Percentiles rank a stretch among this genome's conserved stretches.
Conservation (phyloP, 2,797 vertebrate genomes). For the Hipposideros larvatus region DNA sequence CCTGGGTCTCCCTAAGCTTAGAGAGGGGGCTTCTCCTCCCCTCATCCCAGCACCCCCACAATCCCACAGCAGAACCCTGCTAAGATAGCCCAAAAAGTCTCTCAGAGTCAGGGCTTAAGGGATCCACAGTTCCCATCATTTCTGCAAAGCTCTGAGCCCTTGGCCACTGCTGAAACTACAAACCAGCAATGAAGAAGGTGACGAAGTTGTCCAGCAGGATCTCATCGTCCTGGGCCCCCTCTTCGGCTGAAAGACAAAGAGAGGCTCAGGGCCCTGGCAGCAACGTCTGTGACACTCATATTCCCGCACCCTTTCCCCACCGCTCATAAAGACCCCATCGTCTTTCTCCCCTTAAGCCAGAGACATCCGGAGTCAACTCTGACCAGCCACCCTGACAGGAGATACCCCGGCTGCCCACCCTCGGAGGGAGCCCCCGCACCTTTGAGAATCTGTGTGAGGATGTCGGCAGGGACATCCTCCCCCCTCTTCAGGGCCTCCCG, state of each 20-base stretch:
- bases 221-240: slow-evolving; percentile 90
- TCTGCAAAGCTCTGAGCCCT: neutral
- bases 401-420: neutral
- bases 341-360: neutral
- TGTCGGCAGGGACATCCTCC: slow-evolving; percentile 91
- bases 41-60: neutral
- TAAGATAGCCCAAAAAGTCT: neutral
- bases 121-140: fast-evolving
- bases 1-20: neutral
- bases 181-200: slow-evolving; percentile 96
- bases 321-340: fast-evolving
- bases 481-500: slow-evolving; percentile 89
- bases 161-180: slow-evolving; percentile 72
- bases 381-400: fast-evolving
- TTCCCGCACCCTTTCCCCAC: neutral
- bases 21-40: neutral
- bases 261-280: neutral
- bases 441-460: slow-evolving; percentile 95
- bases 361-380: neutral
- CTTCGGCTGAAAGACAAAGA: slow-evolving; percentile 88
- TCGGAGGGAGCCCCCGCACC: slow-evolving; percentile 73
- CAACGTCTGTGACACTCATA: fast-evolving
- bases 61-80: fast-evolving
- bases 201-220: slow-evolving; percentile 95
- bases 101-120: neutral